A percentile compares a stretch with the other conserved stretches of the same genome.
phyloP scores from a whole-genome alignment of 2,888 invertebrate species.

The Caenorhabditis virilis region DNA sequence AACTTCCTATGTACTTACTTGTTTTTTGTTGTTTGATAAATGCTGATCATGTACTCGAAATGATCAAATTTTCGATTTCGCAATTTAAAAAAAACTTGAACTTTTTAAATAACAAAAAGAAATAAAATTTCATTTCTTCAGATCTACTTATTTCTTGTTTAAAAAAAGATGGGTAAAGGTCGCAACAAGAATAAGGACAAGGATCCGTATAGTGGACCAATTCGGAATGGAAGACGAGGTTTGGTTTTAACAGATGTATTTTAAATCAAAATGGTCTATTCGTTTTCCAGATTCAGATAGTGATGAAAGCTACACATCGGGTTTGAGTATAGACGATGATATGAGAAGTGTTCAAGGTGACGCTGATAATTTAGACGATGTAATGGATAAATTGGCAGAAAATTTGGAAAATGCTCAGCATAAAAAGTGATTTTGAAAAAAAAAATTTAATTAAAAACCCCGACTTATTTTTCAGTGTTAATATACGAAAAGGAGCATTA shows the following conservation, averaged over 20 bases:
- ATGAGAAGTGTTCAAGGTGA: slow-evolving; percentile 48
- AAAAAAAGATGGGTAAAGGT: slow-evolving; percentile 45
- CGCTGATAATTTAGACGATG: slow-evolving; percentile 43
- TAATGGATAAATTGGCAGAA: slow-evolving; percentile 75
- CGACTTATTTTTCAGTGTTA: slow-evolving; percentile 72
- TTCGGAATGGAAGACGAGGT: slow-evolving; percentile 11
- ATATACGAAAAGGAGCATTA: slow-evolving; percentile 76
- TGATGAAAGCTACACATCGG: slow-evolving; percentile 45
- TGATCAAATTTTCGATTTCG: too few relatives aligned
- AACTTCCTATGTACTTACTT: too few relatives aligned
- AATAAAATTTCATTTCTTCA: too few relatives aligned
- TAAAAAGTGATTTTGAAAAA: slow-evolving; percentile 72
- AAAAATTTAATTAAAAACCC: neutral
- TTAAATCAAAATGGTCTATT: neutral
- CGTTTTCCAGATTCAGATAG: slow-evolving; percentile 23
- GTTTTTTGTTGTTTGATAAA: too few relatives aligned
- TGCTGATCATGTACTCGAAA: too few relatives aligned
- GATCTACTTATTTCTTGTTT: too few relatives aligned
- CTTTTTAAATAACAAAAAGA: too few relatives aligned
- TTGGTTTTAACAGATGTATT: neutral
- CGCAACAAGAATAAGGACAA: slow-evolving; percentile 52
- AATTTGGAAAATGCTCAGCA: slow-evolving; percentile 86
- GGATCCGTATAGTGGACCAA: slow-evolving; percentile 28
- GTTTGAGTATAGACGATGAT: slow-evolving; percentile 49
- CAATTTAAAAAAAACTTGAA: too few relatives aligned